Conservation (phyloP, 2,888 invertebrate species). For the Schizaphis graminum region DNA sequence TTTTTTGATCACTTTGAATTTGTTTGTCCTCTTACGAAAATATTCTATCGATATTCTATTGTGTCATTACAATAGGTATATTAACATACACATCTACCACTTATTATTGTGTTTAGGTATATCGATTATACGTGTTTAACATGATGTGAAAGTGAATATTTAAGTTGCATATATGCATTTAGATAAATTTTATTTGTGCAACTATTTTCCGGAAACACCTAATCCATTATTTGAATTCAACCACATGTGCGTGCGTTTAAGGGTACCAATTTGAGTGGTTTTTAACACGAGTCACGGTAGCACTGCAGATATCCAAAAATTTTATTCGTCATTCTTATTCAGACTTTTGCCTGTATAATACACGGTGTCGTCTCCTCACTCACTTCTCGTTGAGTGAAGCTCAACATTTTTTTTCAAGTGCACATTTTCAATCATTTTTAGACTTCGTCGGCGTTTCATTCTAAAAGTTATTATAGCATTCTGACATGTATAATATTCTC, state of each 20-base stretch:
- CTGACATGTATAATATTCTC: not conserved
- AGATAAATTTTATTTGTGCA: not conserved
- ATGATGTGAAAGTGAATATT: not conserved
- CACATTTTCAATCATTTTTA: conserved; percentile 17
- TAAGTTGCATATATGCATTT: not conserved
- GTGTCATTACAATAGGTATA: not conserved
- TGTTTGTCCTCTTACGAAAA: not conserved
- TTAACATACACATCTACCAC: not conserved
- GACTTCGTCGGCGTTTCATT: not conserved
- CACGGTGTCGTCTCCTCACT: not conserved
- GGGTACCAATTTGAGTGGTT: not conserved
- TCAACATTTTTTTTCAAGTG: not conserved
- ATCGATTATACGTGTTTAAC: not conserved
- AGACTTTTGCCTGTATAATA: not conserved
- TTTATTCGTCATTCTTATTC: not conserved
- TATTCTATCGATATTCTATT: not conserved
- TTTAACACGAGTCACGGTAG: not conserved
- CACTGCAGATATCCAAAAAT: not conserved
- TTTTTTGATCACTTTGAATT: not conserved
- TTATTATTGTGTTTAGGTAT: not conserved
- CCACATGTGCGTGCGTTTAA: not conserved
- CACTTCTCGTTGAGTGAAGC: not conserved
- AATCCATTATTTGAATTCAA: not conserved
- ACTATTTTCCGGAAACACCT: not conserved
- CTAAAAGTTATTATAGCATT: not conserved